These are phyloP conservation scores for Zootermopsis nevadensis DNA, from an alignment of 2,888 invertebrate genomes.

Conservation along the genomic window DNA sequence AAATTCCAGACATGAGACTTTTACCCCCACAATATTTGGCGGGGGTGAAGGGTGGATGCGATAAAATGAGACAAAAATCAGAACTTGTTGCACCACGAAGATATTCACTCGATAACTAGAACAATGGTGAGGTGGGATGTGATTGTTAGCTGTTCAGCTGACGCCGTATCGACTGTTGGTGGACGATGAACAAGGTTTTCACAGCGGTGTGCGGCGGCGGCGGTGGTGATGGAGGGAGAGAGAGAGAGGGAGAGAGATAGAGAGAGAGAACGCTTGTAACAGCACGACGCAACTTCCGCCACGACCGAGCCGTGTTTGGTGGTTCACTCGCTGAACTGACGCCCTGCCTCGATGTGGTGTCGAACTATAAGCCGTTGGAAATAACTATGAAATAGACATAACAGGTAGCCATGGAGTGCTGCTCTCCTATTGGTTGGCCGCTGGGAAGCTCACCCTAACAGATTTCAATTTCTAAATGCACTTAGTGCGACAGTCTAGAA, in stretches of 20 bases:
- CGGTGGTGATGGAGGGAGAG: slow-evolving; percentile 9
- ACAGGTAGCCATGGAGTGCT: no score
- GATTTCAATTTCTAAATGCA: no score
- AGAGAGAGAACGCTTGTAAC: slow-evolving; percentile 6
- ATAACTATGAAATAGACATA: no score
- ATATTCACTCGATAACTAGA: slow-evolving; percentile 14
- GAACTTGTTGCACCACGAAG: not conserved
- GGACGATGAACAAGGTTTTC: not conserved
- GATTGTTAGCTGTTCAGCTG: slow-evolving; percentile 21
- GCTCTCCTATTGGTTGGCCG: no score
- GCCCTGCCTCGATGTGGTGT: not conserved
- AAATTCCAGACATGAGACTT: not conserved
- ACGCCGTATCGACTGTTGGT: slow-evolving; percentile 14
- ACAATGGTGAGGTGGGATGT: slow-evolving; percentile 6
- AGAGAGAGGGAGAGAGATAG: slow-evolving; percentile 12
- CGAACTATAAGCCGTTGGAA: no score
- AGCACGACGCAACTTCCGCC: slow-evolving; percentile 40
- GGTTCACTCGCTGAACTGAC: not conserved
- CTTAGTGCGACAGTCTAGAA: no score
- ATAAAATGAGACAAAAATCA: slow-evolving; percentile 2
- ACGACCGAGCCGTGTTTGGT: slow-evolving; percentile 37
- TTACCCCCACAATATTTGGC: not conserved
- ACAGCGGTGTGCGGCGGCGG: slow-evolving; percentile 4
- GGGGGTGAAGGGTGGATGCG: no score
- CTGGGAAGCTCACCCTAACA: no score